Conservation (phyloP, 2,113 vertebrate genomes). For the Centrocercus urophasianus region DNA sequence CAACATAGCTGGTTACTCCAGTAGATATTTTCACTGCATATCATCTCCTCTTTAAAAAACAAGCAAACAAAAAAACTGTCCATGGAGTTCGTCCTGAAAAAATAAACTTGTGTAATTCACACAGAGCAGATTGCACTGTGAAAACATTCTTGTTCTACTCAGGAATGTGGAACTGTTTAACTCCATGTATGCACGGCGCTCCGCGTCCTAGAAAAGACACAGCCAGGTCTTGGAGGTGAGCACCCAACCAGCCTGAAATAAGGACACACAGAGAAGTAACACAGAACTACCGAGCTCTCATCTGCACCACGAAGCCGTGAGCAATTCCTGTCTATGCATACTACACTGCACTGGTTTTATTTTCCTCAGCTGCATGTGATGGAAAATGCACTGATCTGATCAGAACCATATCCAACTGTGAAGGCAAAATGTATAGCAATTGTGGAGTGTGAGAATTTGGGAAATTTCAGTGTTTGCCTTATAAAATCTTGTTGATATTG, state of each 20-base stretch:
- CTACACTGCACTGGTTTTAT: background rate
- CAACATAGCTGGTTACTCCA: background rate
- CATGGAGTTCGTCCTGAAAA: conserved; percentile 36
- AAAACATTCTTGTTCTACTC: conserved; percentile 58
- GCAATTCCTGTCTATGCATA: background rate
- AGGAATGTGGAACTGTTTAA: conserved; percentile 56
- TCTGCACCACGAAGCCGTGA: background rate
- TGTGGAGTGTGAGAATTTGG: background rate
- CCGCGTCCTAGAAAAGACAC: background rate
- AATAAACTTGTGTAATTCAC: conserved; percentile 61
- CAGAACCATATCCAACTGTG: accelerated
- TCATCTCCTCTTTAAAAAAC: conserved; percentile 43
- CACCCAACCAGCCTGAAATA: background rate
- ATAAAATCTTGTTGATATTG: background rate
- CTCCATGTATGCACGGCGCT: background rate
- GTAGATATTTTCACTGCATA: conserved; percentile 22
- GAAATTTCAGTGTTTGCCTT: background rate
- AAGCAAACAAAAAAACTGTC: background rate
- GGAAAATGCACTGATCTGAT: background rate
- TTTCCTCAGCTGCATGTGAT: background rate
- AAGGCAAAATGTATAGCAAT: background rate
- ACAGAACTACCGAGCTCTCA: background rate
- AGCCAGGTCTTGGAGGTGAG: background rate
- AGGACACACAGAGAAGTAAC: background rate
- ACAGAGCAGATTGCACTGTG: conserved; percentile 50